Evolutionary conservation across 1,140 invertebrate genomes (phyloP), one percentile per base, ranked within the genome.

Genomic region (Aphelenchoides fujianensis): DNA sequence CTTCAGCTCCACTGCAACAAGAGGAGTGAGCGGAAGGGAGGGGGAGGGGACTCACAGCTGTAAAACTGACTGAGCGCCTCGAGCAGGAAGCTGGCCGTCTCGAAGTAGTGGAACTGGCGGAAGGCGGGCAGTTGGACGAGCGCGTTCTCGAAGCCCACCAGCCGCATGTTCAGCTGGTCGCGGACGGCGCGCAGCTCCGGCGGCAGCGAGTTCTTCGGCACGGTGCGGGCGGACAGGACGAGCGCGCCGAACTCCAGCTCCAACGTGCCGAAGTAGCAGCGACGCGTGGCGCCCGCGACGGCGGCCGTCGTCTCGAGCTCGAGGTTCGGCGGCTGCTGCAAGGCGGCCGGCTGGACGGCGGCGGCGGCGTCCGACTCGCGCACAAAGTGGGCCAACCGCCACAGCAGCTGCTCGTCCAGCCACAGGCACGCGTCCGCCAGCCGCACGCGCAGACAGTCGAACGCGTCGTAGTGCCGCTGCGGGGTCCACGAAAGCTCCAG

Each of bases 111-210:
- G 19, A 79, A 74, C 63, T 81, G 78, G 27, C 82, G 74, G 64
- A 85, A 85, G 12, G 82, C 76, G 28, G 72, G 62, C 37, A 98
- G 86, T 77, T 95, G 91, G 28, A 98, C 92, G 12, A 90, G 88
- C 1, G 95, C 95, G 86, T 98, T 94, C 87, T 98, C 95, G 86
- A 98, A 98, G 77, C 91, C 91, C 36, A 97, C 92, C 3, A 98
- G 85, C 30, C 91, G 93, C 2, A 96, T 88, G 0, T 92, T 92
- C 36, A 95, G 86, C 73, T 91, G 90, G 71, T 90, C 89, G 86
- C 97, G 97, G 3, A 97, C 90, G 63, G 87, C 86, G 71, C 89
- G 88, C 57, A 97, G 87, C 78, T 91, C 89, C 0, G 88, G 82
- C 0, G 90, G 88, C 61, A 97, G 82, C 83, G 92, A 92, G 69